Percentiles rank a stretch among this genome's conserved stretches.
Evolutionary conservation across 2,888 invertebrate species (phyloP).

Genomic region (Hyposoter didymator): DNA sequence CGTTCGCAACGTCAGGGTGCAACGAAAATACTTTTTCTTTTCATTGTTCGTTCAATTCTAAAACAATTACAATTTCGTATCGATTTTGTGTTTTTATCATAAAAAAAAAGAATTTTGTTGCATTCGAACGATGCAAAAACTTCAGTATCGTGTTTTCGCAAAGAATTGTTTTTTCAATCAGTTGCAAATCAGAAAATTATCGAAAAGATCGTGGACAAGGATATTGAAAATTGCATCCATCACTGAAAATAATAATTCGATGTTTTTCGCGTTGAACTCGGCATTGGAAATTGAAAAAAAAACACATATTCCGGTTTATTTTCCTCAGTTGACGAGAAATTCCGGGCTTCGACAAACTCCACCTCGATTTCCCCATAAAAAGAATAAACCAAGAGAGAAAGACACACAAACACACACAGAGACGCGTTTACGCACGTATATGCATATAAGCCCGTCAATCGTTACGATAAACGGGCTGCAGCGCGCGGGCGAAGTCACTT

Average conservation of each 20-base stretch:
- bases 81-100: too few relatives aligned
- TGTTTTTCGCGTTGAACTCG: not conserved
- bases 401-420: conserved; percentile 49
- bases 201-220: conserved; percentile 15
- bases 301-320: not conserved
- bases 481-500: conserved; percentile 63
- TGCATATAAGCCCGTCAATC: conserved; percentile 52
- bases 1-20: too few relatives aligned
- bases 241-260: not conserved
- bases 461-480: conserved; percentile 58
- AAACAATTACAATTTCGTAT: too few relatives aligned
- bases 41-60: too few relatives aligned
- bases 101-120: too few relatives aligned
- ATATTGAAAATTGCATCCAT: not conserved
- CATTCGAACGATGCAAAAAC: too few relatives aligned
- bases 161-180: too few relatives aligned
- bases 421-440: conserved; percentile 32
- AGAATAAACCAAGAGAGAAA: conserved; percentile 31
- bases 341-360: not conserved
- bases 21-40: too few relatives aligned
- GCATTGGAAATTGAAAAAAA: not conserved
- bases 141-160: too few relatives aligned
- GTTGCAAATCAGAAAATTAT: not conserved
- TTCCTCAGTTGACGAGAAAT: not conserved
- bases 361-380: conserved; percentile 8